Conservation (phyloP, 37 sponge, comb jelly and placozoan species). For the Cliona cf. orientalis region DNA sequence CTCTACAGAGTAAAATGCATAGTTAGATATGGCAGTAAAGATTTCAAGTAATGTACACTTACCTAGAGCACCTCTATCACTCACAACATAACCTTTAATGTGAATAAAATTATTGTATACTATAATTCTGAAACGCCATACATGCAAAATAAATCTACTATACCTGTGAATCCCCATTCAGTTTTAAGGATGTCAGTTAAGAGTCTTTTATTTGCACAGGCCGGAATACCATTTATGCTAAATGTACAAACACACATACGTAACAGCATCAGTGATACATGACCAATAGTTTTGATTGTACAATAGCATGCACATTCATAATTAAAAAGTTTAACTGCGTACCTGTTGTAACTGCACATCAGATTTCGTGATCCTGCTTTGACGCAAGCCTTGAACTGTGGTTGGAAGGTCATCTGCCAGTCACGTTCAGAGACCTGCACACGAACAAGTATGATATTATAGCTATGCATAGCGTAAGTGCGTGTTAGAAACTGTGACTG, state of each 20-base stretch:
- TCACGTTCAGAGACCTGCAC: slow-evolving; percentile 57
- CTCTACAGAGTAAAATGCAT: slow-evolving; percentile 28
- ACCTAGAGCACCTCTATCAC: slow-evolving; percentile 75
- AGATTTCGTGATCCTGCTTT: too few relatives aligned
- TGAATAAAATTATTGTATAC: not conserved
- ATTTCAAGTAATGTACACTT: not conserved
- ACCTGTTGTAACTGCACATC: slow-evolving; percentile 77
- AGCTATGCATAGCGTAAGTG: too few relatives aligned
- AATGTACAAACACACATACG: not conserved
- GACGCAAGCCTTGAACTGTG: slow-evolving; percentile 38
- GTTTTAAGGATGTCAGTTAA: slow-evolving; percentile 52
- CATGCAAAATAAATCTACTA: not conserved
- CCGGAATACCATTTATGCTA: too few relatives aligned
- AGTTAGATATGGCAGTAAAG: too few relatives aligned
- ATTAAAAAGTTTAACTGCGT: too few relatives aligned
- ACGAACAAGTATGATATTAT: not conserved
- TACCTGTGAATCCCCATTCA: slow-evolving; percentile 64
- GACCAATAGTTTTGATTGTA: not conserved
- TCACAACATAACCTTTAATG: slow-evolving; percentile 64
- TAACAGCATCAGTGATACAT: not conserved
- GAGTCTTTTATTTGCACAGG: too few relatives aligned
- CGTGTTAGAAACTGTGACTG: too few relatives aligned
- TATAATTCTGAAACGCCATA: not conserved
- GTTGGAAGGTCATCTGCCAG: slow-evolving; percentile 66
- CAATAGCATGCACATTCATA: too few relatives aligned